These are phyloP conservation scores for Dicrostonyx torquatus DNA, from an alignment of 2,797 vertebrate species.

Conservation along the genomic window DNA sequence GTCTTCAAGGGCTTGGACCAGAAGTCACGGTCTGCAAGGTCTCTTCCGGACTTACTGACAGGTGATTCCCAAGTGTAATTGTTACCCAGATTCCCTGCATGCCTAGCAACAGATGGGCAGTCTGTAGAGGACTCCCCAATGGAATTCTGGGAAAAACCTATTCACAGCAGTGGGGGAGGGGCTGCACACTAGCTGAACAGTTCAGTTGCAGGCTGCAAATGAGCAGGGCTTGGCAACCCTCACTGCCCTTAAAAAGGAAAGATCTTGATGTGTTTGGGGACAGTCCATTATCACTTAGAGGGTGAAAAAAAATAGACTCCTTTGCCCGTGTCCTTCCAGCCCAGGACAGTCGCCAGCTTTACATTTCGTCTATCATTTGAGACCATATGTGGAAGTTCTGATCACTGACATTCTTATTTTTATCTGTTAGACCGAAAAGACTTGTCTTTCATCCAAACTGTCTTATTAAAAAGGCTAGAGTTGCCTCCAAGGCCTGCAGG, in stretches of 20 bases:
- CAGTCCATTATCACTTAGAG: constrained; percentile 62
- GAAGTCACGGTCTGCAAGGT: neutral
- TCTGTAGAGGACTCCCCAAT: constrained; percentile 75
- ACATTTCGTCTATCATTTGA: constrained; percentile 80
- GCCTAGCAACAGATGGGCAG: constrained; percentile 79
- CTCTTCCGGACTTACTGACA: constrained; percentile 77
- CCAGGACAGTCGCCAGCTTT: constrained; percentile 73
- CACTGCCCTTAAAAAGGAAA: constrained; percentile 77
- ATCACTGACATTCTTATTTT: constrained; percentile 81
- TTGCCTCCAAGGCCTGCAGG: constrained; percentile 72
- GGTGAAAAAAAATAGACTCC: constrained; percentile 50
- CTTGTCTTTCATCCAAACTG: constrained; percentile 72
- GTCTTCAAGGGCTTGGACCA: constrained; percentile 28
- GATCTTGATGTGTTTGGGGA: constrained; percentile 69
- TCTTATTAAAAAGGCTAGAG: constrained; percentile 79
- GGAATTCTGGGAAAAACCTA: constrained; percentile 82
- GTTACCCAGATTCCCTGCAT: constrained; percentile 75
- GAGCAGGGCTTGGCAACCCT: constrained; percentile 70
- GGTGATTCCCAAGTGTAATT: constrained; percentile 80
- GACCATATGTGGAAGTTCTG: constrained; percentile 81
- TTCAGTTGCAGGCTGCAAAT: constrained; percentile 62
- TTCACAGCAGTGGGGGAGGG: constrained; percentile 72
- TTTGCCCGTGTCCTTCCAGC: constrained; percentile 65
- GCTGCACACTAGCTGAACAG: constrained; percentile 59
- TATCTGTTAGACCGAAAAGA: constrained; percentile 74